These are phyloP conservation scores for Malurus splendens DNA, from an alignment of 2,797 vertebrate genomes.

Conservation along the genomic window DNA sequence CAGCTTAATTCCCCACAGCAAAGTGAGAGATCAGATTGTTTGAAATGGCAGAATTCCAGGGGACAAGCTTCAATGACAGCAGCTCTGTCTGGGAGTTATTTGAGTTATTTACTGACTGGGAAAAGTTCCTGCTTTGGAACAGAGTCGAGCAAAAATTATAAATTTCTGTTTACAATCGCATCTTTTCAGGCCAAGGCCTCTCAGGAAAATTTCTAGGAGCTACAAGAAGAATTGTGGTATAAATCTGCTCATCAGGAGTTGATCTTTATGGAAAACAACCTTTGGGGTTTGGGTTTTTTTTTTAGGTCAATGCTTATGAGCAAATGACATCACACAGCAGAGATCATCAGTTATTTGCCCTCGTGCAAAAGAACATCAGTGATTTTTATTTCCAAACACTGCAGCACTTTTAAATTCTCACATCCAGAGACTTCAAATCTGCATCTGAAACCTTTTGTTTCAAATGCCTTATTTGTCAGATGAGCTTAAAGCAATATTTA, in stretches of 20 bases:
- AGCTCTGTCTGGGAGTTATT: background rate
- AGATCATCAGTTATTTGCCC: background rate
- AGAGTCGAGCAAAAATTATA: background rate
- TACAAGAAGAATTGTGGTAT: background rate
- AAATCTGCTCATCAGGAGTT: background rate
- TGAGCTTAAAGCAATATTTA: background rate
- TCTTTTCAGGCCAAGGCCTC: background rate
- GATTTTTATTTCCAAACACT: background rate
- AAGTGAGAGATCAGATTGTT: background rate
- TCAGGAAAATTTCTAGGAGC: background rate
- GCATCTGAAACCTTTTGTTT: background rate
- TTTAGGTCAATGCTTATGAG: background rate
- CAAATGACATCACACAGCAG: background rate
- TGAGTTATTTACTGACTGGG: background rate
- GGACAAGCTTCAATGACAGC: background rate
- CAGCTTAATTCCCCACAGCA: conserved; percentile 13
- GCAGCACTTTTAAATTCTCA: background rate
- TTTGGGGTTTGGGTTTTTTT: background rate
- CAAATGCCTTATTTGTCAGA: background rate
- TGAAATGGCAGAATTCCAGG: background rate
- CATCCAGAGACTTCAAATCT: background rate
- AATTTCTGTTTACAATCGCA: background rate
- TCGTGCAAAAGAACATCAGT: background rate
- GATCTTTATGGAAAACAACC: background rate
- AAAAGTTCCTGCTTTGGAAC: background rate